These are phyloP conservation scores for Bos javanicus DNA, from an alignment of 2,113 vertebrate species.

Conservation along the genomic window DNA sequence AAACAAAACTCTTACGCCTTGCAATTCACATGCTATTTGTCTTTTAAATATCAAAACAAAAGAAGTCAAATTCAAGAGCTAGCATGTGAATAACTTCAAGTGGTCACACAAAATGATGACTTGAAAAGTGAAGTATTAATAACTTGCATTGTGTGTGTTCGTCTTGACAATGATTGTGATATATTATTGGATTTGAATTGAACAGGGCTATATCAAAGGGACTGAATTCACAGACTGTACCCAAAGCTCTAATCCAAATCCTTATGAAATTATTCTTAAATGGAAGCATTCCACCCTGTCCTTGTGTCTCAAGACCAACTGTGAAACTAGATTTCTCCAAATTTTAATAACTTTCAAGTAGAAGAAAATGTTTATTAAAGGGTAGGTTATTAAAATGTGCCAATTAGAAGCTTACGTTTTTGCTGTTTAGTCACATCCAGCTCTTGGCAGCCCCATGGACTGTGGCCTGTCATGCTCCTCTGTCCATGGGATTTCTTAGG, in stretches of 20 bases:
- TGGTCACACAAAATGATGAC: background rate
- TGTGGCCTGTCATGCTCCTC: background rate
- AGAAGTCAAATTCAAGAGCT: background rate
- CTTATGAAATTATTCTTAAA: background rate
- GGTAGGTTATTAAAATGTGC: background rate
- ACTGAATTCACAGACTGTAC: background rate
- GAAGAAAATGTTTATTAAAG: background rate
- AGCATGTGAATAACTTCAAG: background rate
- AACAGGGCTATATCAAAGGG: background rate
- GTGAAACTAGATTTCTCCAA: background rate
- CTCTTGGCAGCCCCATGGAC: background rate
- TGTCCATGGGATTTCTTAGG: background rate
- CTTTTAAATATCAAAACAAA: background rate
- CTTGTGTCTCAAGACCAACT: background rate
- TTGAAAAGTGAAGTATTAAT: background rate
- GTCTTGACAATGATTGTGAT: background rate
- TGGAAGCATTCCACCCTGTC: background rate
- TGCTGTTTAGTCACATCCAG: background rate
- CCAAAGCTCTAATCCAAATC: background rate
- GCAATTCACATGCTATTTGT: background rate
- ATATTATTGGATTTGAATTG: background rate
- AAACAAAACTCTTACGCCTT: background rate
- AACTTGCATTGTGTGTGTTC: background rate
- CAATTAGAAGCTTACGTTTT: background rate
- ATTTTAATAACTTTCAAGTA: background rate